Base-by-base conservation (phyloP, 2,113 vertebrate genomes). In the Eulemur macaco region DNA sequence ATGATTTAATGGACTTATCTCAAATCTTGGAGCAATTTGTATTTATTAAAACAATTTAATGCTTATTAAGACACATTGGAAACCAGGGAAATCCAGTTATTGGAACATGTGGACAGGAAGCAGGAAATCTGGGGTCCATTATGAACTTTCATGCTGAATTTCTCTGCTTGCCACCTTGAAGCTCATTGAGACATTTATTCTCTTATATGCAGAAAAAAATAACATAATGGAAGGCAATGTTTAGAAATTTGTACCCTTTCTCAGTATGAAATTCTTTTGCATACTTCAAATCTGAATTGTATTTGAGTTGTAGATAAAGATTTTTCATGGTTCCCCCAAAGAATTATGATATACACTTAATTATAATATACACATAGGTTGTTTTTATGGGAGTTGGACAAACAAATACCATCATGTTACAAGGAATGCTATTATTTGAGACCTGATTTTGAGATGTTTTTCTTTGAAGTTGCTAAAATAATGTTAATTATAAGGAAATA, bases 11-110 rank as follows among this genome's bases (percentile, higher is more conserved):
- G 31, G 31, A 5, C 6, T 85, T 69, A 86, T 78, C 60, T 68
- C 47, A 69, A 78, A 90, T 64, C 31, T 29, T 86, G 27, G 34
- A 58, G 64, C 14, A 9, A 91, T 82, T 81, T 71, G 3, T 74
- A 50, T 81, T 86, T 86, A 82, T 25, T 47, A 86, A 86, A 58
- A 56, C 6, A 86, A 94, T 60, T 68, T 86, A 91, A 86, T 76
- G 39, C 47, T 86, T 76, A 68, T 52, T 31, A 94, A n/a, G 39
- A 68, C 13, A 64, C 15, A 8, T 50, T 90, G 18, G 25, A 96
- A 64, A 86, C 7, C 81, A 93, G 68, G n/a, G 37, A 86, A 90
- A 80, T 56, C 25, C 31, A 47, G 10, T 89, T 56, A 76, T 76
- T 64, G 42, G 27, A 69, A 60, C 31, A 87, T 15, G 15, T 2